These are phyloP conservation scores for Rhombomys opimus DNA, from an alignment of 2,113 vertebrate species.

Conservation along the genomic window DNA sequence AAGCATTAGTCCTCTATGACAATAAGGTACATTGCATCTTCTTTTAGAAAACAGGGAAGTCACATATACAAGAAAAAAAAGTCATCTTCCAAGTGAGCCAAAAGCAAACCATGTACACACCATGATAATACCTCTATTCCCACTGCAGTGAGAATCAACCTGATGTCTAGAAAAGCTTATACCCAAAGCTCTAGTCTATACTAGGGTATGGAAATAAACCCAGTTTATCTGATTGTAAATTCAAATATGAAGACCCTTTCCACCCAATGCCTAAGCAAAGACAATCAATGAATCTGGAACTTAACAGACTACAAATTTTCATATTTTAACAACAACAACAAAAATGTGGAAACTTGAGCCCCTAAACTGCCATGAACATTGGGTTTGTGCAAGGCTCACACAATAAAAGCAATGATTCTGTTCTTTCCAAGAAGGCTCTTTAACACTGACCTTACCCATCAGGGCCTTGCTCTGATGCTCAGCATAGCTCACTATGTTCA, in stretches of 20 bases:
- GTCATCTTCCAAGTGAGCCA: not conserved
- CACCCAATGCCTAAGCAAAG: not conserved
- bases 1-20: not conserved
- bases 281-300: not conserved
- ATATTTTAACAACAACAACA: not conserved
- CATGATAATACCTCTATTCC: not conserved
- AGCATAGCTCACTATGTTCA: rapidly evolving
- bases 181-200: not conserved
- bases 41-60: not conserved
- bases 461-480: not conserved
- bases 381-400: not conserved
- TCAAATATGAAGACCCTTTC: not conserved
- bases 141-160: not conserved
- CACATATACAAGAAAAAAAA: not conserved
- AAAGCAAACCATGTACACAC: not conserved
- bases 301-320: not conserved
- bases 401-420: not conserved
- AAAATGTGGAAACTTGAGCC: not conserved
- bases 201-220: not conserved
- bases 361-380: not conserved
- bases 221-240: not conserved
- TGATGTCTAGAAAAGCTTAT: not conserved
- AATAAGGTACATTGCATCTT: not conserved
- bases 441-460: not conserved
- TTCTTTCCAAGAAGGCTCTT: not conserved